Evolutionary conservation across 2,797 vertebrate species (phyloP), one percentile per base, ranked within the genome.

Genomic region (Adrianichthys oophorus): DNA sequence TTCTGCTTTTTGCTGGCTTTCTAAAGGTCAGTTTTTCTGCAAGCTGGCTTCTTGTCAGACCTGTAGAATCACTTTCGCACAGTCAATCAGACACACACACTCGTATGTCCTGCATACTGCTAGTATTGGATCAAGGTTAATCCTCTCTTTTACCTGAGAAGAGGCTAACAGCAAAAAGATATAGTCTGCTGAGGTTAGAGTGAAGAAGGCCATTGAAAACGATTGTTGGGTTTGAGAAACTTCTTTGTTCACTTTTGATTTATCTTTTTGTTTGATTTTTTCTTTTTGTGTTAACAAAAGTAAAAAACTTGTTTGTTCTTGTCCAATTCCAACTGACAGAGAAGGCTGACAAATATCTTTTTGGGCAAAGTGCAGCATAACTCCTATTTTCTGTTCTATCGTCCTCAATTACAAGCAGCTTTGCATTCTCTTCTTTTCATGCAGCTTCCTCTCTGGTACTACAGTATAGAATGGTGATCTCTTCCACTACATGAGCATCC

Each of bases 101-200:
- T 13, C 29, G 65, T 59, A 48, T 70, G 71, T 66, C 41, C 61
- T 68, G 50, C 52, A 26, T 62, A 62, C 80, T 57, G 73, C 70
- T 68, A 61, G 63, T 56, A 60, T 69, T 56, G 66, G 65, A 74
- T 84, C 65, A 72, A 46, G 60, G 59, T 70, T 83, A 79, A 78
- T 79, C 72, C 69, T 64, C 44, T 72, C 68, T 76, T 78, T 73
- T 62, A 62, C 77, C 82, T 82, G 59, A 76, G 68, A 37, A 65
- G 57, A 44, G 74, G 65, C 55, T 70, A 65, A 59, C 62, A 72
- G 52, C 46, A 5, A 3, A 21, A 50, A 55, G 58, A 68, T 76
- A 78, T 81, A 63, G 68, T 73, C 49, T 15, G 56, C 84, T 70
- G 73, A 76, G 70, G 19, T 73, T 65, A 56, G 63, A 74, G 52